Evolutionary conservation across 2,888 invertebrate species (phyloP).

Genomic region (Pocota personata): DNA sequence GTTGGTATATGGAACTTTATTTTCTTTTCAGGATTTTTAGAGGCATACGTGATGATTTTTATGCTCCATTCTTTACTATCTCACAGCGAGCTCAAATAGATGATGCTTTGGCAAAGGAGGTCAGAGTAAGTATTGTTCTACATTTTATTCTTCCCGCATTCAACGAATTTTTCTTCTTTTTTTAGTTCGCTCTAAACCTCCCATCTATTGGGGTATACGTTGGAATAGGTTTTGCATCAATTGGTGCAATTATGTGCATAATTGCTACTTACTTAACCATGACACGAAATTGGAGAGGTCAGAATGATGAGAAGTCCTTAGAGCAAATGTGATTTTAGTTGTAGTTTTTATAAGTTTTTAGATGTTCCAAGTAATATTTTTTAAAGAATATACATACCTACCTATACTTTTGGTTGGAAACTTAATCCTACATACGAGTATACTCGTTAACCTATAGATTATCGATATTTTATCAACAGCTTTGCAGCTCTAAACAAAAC

Average conservation of each 20-base stretch:
- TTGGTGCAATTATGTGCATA: slow-evolving; percentile 75
- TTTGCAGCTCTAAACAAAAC: too few relatives aligned
- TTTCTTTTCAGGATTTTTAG: slow-evolving; percentile 83
- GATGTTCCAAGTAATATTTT: too few relatives aligned
- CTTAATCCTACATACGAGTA: too few relatives aligned
- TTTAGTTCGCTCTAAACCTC: slow-evolving; percentile 76
- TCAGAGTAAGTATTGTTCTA: slow-evolving; percentile 63
- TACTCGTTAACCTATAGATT: too few relatives aligned
- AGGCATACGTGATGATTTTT: slow-evolving; percentile 82
- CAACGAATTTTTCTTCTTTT: not conserved
- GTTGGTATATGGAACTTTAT: not conserved
- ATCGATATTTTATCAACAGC: too few relatives aligned
- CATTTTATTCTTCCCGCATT: not conserved
- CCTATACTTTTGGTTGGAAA: too few relatives aligned
- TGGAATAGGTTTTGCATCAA: slow-evolving; percentile 76
- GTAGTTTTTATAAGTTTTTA: too few relatives aligned
- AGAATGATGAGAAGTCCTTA: not conserved
- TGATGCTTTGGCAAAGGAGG: slow-evolving; percentile 83
- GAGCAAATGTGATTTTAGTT: not conserved
- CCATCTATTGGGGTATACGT: slow-evolving; percentile 76
- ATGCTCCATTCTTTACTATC: slow-evolving; percentile 89
- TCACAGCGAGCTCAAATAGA: slow-evolving; percentile 85
- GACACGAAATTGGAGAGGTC: slow-evolving; percentile 76
- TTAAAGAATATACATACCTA: too few relatives aligned
- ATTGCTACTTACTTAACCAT: slow-evolving; percentile 75